A percentile compares a stretch with the other conserved stretches of the same genome.
These are phyloP conservation scores for Triplophysa tibetana DNA, from an alignment of 2,113 vertebrate species.

Conservation along the genomic window DNA sequence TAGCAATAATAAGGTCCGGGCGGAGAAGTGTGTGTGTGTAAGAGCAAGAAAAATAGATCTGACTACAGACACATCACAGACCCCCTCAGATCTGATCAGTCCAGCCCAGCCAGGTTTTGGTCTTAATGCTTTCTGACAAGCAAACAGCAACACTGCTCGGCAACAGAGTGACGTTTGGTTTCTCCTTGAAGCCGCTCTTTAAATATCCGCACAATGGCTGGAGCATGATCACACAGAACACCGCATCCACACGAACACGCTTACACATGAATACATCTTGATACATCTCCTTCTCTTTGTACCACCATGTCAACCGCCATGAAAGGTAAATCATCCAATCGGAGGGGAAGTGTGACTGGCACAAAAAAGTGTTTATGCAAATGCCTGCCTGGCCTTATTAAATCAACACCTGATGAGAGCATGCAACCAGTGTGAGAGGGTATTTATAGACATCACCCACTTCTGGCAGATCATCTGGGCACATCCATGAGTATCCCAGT, in stretches of 20 bases:
- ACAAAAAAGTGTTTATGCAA: conserved; percentile 46
- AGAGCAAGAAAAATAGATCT: no score
- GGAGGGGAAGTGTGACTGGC: conserved; percentile 46
- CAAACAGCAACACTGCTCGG: conserved; percentile 15
- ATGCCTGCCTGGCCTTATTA: conserved; percentile 49
- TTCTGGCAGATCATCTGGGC: conserved; percentile 41
- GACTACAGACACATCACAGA: neutral
- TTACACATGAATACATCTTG: conserved; percentile 17
- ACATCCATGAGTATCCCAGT: conserved; percentile 14
- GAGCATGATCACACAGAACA: conserved; percentile 35
- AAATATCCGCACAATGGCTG: conserved; percentile 34
- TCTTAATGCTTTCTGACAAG: conserved; percentile 43
- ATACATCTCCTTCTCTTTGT: conserved; percentile 45
- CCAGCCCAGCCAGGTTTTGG: neutral
- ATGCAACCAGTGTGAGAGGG: conserved; percentile 36
- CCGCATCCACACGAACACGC: conserved; percentile 54
- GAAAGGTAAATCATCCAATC: conserved; percentile 38
- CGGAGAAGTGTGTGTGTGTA: no score
- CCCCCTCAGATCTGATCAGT: conserved; percentile 1
- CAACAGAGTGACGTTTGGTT: conserved; percentile 30
- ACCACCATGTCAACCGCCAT: conserved; percentile 58
- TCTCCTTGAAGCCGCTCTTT: conserved; percentile 44
- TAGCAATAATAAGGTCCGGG: neutral
- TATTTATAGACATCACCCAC: conserved; percentile 56
- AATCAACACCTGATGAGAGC: conserved; percentile 28